These are phyloP conservation scores for Hepsetus odoe DNA, from an alignment of 2,113 vertebrate species.

Conservation along the genomic window DNA sequence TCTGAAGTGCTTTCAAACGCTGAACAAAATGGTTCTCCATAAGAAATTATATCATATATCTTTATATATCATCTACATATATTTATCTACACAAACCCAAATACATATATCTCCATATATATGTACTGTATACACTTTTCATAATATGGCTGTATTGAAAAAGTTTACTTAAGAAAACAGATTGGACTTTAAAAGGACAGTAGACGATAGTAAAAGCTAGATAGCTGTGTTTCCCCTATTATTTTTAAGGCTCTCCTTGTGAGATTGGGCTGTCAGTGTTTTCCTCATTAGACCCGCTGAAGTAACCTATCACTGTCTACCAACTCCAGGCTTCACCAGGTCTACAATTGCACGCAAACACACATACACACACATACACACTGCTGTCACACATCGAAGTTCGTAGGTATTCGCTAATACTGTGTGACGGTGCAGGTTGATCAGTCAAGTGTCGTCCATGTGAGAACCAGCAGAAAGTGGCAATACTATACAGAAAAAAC, in stretches of 20 bases:
- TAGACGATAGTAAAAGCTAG: constrained; percentile 69
- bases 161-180: constrained; percentile 79
- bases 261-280: constrained; percentile 53
- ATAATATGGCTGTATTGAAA: constrained; percentile 84
- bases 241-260: constrained; percentile 78
- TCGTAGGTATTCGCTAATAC: constrained; percentile 39
- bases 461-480: constrained; percentile 64
- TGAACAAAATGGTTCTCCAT: constrained; percentile 72
- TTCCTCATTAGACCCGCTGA: constrained; percentile 49
- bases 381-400: constrained; percentile 47
- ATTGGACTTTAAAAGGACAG: constrained; percentile 76
- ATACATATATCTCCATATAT: constrained; percentile 70
- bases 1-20: constrained; percentile 75
- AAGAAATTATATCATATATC: constrained; percentile 78
- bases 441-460: constrained; percentile 33
- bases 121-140: constrained; percentile 78
- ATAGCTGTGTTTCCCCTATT: constrained; percentile 58
- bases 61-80: constrained; percentile 78
- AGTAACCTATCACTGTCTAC: constrained; percentile 48
- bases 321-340: constrained; percentile 23
- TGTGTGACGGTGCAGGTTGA: constrained; percentile 50
- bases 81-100: constrained; percentile 9
- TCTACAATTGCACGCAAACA: not conserved
- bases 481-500: constrained; percentile 41
- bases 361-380: constrained; percentile 50